phyloP scores from a whole-genome alignment of 2,113 vertebrate genomes.

The Odocoileus hemionus region DNA sequence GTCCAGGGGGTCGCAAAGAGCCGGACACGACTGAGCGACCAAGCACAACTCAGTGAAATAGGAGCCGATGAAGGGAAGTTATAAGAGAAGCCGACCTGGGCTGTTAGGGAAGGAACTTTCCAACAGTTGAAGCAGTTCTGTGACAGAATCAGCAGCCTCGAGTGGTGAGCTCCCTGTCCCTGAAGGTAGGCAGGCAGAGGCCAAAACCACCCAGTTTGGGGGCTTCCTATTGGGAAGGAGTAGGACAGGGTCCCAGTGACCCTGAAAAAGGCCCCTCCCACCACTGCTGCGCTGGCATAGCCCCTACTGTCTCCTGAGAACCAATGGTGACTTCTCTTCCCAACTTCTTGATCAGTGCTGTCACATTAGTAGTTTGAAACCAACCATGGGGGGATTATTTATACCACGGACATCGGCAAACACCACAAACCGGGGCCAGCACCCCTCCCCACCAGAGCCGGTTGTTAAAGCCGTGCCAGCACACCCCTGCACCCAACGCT shows the following conservation, averaged over 20 bases:
- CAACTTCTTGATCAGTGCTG: too few relatives aligned
- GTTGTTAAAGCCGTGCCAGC: not conserved
- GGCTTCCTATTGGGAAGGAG: not conserved
- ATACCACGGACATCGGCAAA: not conserved
- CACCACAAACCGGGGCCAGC: not conserved
- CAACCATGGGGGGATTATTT: not conserved
- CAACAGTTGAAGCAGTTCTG: not conserved
- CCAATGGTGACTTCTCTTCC: rapidly evolving
- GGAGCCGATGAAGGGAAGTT: not conserved
- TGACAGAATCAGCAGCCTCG: rapidly evolving
- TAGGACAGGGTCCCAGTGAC: not conserved
- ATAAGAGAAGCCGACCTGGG: not conserved
- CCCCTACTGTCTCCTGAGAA: not conserved
- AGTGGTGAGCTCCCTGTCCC: not conserved
- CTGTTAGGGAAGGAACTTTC: not conserved
- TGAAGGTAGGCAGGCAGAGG: not conserved
- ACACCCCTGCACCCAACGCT: not conserved
- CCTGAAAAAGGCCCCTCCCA: not conserved
- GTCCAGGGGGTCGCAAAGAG: not conserved
- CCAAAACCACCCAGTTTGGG: not conserved
- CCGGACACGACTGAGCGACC: not conserved
- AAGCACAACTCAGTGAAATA: not conserved
- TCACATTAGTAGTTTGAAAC: not conserved
- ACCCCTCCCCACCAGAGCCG: not conserved
- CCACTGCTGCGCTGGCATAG: too few relatives aligned